Conservation (phyloP, 2,888 invertebrate species). For the Ichneumon xanthorius region DNA sequence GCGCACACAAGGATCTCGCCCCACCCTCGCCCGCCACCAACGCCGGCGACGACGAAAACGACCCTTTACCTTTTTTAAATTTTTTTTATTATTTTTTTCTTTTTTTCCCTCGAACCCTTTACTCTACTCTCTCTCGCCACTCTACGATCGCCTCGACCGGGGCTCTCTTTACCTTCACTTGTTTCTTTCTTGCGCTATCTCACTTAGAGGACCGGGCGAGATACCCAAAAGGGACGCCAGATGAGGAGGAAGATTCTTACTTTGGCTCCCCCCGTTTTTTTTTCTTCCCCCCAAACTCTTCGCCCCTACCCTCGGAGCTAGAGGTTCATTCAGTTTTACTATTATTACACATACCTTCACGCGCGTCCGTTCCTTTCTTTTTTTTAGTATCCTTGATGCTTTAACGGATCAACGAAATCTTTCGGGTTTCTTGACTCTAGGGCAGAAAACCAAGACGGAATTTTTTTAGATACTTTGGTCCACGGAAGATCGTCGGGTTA, state of each 20-base stretch:
- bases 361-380: slow-evolving; percentile 72
- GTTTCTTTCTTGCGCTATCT: slow-evolving; percentile 56
- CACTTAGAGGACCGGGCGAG: slow-evolving; percentile 32
- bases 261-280: neutral
- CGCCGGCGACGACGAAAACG: slow-evolving; percentile 41
- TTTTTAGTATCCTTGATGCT: neutral
- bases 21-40: slow-evolving; percentile 28
- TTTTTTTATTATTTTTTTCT: neutral
- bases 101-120: slow-evolving; percentile 41
- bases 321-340: slow-evolving; percentile 82
- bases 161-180: slow-evolving; percentile 15
- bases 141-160: slow-evolving; percentile 34
- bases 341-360: slow-evolving; percentile 82
- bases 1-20: slow-evolving; percentile 38
- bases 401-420: slow-evolving; percentile 13
- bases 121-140: slow-evolving; percentile 44
- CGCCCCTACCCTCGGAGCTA: slow-evolving; percentile 1
- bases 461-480: neutral
- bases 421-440: neutral
- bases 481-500: too few species aligned
- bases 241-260: slow-evolving; percentile 42
- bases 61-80: slow-evolving; percentile 34
- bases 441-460: neutral
- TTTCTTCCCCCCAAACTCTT: neutral
- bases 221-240: slow-evolving; percentile 21